These are phyloP conservation scores for Albula goreensis DNA, from an alignment of 2,113 vertebrate species.

Conservation along the genomic window DNA sequence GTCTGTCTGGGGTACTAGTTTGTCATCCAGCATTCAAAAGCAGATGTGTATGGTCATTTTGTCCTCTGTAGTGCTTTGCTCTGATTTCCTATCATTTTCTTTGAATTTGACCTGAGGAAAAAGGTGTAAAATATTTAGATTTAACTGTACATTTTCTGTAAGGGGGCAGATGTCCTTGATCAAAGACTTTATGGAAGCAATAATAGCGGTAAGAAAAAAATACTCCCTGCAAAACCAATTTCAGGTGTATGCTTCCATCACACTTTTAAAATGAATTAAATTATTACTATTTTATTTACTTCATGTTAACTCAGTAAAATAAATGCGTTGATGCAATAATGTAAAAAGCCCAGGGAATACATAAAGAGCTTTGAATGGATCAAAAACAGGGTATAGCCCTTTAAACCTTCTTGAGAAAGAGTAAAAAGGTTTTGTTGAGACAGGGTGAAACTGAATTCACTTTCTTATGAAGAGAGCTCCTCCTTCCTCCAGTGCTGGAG, in stretches of 20 bases:
- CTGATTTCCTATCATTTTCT: not conserved
- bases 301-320: not conserved
- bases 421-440: not conserved
- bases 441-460: not conserved
- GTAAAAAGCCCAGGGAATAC: not conserved
- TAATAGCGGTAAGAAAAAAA: no score
- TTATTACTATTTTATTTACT: not conserved
- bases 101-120: not conserved
- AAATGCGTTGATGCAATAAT: not conserved
- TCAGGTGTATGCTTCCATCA: no score
- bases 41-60: not conserved
- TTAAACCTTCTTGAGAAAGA: not conserved
- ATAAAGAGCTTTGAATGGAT: constrained; percentile 1
- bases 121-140: not conserved
- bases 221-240: no score
- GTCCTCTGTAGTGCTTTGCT: not conserved
- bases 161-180: not conserved
- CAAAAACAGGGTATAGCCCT: not conserved
- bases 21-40: not conserved
- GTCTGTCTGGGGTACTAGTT: not conserved
- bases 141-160: not conserved
- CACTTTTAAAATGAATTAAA: not conserved
- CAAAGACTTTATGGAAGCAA: not conserved
- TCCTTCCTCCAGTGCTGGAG: not conserved
- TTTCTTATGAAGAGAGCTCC: not conserved